Percentiles rank a stretch among this genome's conserved stretches.
phyloP scores from a whole-genome alignment of 2,113 vertebrate species.

The Gymnocephalus cernua region DNA sequence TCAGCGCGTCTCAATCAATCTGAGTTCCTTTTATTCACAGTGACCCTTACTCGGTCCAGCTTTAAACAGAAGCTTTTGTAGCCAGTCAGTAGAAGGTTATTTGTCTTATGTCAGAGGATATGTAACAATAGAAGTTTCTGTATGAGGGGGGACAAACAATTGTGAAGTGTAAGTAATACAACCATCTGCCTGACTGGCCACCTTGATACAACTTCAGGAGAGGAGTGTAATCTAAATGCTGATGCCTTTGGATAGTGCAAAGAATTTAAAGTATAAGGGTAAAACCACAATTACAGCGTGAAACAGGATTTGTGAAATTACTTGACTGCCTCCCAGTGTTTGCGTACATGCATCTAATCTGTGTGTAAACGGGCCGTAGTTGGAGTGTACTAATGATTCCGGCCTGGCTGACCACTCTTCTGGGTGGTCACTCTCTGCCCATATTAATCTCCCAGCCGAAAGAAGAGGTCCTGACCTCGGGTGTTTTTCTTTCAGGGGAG shows the following conservation, averaged over 20 bases:
- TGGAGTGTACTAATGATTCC: neutral
- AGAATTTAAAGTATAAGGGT: neutral
- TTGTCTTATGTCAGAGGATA: conserved; percentile 66
- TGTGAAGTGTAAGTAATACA: conserved; percentile 71
- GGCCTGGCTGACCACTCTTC: conserved; percentile 35
- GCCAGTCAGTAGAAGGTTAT: conserved; percentile 58
- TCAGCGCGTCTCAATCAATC: conserved; percentile 72
- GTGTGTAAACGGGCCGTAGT: neutral
- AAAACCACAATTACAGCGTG: neutral
- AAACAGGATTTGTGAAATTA: neutral
- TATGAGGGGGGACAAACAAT: neutral
- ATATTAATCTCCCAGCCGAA: conserved; percentile 58
- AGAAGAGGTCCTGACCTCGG: conserved; percentile 60
- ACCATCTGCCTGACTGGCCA: conserved; percentile 75
- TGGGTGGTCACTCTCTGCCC: conserved; percentile 59
- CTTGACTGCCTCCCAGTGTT: neutral
- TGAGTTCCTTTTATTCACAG: conserved; percentile 60
- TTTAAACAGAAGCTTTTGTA: conserved; percentile 58
- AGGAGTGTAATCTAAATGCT: conserved; percentile 26
- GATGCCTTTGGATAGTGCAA: conserved; percentile 1
- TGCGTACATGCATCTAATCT: neutral
- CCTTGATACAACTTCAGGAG: conserved; percentile 43
- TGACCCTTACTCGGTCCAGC: conserved; percentile 46
- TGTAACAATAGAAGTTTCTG: conserved; percentile 55
- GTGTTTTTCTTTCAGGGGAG: conserved; percentile 65